Evolutionary conservation across 2,113 vertebrate genomes (phyloP).

Genomic region (Cavia aperea): DNA sequence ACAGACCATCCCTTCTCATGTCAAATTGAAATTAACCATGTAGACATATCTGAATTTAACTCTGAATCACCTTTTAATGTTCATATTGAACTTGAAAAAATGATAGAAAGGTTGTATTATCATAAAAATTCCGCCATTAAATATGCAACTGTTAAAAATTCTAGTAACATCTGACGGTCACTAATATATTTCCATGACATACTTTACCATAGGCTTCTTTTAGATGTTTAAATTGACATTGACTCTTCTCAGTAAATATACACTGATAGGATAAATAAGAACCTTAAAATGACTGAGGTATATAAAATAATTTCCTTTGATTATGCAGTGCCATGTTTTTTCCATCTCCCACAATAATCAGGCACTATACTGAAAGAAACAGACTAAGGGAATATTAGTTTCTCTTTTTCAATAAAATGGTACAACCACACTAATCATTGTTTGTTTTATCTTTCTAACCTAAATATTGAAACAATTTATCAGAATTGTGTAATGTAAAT

Average conservation of each 20-base stretch:
- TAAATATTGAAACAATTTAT: background rate
- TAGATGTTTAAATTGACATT: background rate
- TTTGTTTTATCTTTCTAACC: background rate
- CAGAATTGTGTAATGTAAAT: background rate
- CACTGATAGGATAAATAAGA: background rate
- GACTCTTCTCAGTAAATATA: background rate
- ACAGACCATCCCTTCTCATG: background rate
- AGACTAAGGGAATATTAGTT: background rate
- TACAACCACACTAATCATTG: background rate
- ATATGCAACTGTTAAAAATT: background rate
- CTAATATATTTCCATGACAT: background rate
- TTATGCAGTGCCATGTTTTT: background rate
- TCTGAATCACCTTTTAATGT: background rate
- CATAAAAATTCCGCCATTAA: background rate
- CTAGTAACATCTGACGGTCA: background rate
- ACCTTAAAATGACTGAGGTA: background rate
- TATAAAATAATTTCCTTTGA: background rate
- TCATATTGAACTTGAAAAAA: background rate
- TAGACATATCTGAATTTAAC: background rate
- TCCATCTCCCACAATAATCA: background rate
- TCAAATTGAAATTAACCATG: conserved; percentile 33
- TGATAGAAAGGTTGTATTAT: background rate
- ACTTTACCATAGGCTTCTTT: background rate
- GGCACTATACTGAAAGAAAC: background rate
- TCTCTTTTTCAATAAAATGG: background rate